These are phyloP conservation scores for Mastomys natalensis DNA, from an alignment of 2,113 vertebrate genomes.

Conservation along the genomic window DNA sequence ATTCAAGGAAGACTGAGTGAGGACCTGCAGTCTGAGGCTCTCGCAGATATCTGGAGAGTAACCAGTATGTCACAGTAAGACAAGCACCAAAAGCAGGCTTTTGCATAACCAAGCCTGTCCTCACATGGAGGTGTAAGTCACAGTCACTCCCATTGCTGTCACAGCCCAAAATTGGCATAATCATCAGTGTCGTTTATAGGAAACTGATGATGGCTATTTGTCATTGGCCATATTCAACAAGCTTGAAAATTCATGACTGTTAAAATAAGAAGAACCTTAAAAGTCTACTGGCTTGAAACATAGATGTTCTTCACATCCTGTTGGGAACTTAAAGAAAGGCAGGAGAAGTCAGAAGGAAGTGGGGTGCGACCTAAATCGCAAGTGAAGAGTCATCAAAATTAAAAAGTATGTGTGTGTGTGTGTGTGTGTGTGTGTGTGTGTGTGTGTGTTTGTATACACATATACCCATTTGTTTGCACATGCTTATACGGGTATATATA, in stretches of 20 bases:
- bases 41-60: not conserved
- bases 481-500: not conserved
- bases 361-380: not conserved
- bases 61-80: not conserved
- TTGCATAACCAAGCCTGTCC: not conserved
- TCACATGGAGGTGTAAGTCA: not conserved
- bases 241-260: slow-evolving; percentile 21
- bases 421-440: not conserved
- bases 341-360: not conserved
- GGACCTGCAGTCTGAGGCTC: not conserved
- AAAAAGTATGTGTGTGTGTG: not conserved
- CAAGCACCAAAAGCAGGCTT: not conserved
- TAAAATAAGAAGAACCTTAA: not conserved
- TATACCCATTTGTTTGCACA: not conserved
- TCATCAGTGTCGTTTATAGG: not conserved
- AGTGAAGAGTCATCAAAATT: slow-evolving; percentile 1
- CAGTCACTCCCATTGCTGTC: not conserved
- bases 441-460: not conserved
- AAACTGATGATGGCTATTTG: slow-evolving; percentile 24
- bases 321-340: not conserved
- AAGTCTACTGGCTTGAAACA: not conserved
- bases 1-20: not conserved
- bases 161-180: not conserved
- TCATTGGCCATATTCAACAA: slow-evolving; percentile 30
- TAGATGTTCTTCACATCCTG: not conserved